A percentile compares a stretch with the other conserved stretches of the same genome.
These are phyloP conservation scores for Drosophila sucinea DNA, from an alignment of 1,140 invertebrate genomes.

Conservation along the genomic window DNA sequence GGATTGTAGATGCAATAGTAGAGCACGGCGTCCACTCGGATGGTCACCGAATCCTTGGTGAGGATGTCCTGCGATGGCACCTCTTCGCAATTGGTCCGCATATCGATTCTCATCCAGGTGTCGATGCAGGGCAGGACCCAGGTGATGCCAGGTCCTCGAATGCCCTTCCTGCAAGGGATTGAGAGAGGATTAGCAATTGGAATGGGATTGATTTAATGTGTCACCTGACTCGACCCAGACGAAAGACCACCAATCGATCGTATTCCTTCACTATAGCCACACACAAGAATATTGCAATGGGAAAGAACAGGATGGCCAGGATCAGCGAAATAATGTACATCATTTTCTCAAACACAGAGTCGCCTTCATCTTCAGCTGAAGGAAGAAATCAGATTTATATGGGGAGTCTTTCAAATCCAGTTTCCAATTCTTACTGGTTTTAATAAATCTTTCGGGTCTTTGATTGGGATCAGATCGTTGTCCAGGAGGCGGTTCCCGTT, in stretches of 20 bases:
- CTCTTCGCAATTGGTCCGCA: slow-evolving; percentile 89
- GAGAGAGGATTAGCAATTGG: slow-evolving; percentile 52
- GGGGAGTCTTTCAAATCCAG: too few species aligned
- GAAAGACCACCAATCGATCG: slow-evolving; percentile 93
- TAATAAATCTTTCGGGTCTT: neutral
- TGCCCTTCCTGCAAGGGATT: slow-evolving; percentile 16
- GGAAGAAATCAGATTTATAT: neutral
- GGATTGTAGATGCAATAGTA: slow-evolving; percentile 91
- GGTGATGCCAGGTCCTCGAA: slow-evolving; percentile 84
- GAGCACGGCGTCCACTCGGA: slow-evolving; percentile 90
- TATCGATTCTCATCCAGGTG: slow-evolving; percentile 88
- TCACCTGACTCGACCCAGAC: slow-evolving; percentile 90
- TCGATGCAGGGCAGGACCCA: slow-evolving; percentile 92
- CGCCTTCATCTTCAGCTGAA: slow-evolving; percentile 37
- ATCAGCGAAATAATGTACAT: slow-evolving; percentile 90
- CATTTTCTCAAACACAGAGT: slow-evolving; percentile 85
- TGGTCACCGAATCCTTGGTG: slow-evolving; percentile 91
- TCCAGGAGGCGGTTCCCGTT: neutral
- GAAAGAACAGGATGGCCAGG: slow-evolving; percentile 90
- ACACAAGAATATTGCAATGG: slow-evolving; percentile 91
- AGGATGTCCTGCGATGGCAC: slow-evolving; percentile 89
- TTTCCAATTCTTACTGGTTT: neutral
- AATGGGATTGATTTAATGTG: neutral
- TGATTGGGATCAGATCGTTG: neutral
- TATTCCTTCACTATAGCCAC: slow-evolving; percentile 89